Base-by-base conservation (phyloP, 2,797 vertebrate genomes). In the Remorina albescens region DNA sequence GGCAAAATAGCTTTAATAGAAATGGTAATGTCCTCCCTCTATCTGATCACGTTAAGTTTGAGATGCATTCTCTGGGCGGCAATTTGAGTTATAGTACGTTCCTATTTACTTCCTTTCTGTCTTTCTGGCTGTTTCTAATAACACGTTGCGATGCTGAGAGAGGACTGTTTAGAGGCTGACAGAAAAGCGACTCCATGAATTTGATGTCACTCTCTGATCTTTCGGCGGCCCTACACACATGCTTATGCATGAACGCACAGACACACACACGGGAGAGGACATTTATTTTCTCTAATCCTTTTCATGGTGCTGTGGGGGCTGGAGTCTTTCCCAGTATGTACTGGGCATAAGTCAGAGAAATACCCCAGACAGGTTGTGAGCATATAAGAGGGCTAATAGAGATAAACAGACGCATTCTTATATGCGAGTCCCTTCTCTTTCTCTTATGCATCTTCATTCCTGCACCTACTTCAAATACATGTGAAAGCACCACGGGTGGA, bases 21-120 rank as follows among this genome's bases (percentile, higher is more conserved):
- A 92, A 91, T 91, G 90, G 71, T 90, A 89, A 89, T 90, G 86
- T 84, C 68, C 77, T 81, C 42, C 69, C 72, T 63, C 74, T 78
- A 88, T 91, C 86, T 83, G 87, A 86, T 91, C 87, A 82, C 74
- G 57, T 88, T 83, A 8, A 1, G 65, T 61, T 66, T 60, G 72
- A 90, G 84, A 83, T 84, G 77, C 74, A 44, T 87, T 91, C 76
- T 83, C 81, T 19, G 57, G 80, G 77, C 82, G 78, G 87, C 81
- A 87, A 90, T 91, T 90, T 87, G 84, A 85, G 74, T 88, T 80
- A 32, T 69, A 53, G 71, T 54, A 18, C 67, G 77, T 87, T 83
- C 59, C 78, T 47, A 78, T 90, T 86, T 89, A 76, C 83, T 73
- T 75, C 67, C 80, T 65, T 58, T 78, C 68, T 63, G 80, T 81